A percentile compares a stretch with the other conserved stretches of the same genome.
Conservation (phyloP, 2,113 vertebrate species). For the Callorhinus ursinus region DNA sequence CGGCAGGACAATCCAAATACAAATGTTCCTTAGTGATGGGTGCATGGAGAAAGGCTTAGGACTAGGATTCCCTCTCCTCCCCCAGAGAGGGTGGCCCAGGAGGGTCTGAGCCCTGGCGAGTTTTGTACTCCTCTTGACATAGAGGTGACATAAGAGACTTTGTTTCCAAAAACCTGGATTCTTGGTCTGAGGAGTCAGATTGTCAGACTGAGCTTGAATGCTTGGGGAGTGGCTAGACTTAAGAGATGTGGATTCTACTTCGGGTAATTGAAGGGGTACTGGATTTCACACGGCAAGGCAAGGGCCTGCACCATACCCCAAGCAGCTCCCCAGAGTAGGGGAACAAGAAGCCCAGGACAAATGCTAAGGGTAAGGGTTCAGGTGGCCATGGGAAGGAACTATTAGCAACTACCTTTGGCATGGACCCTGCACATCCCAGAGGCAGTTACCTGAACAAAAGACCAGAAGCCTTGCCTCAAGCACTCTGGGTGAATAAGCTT, state of each 20-base stretch:
- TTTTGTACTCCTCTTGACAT: neutral
- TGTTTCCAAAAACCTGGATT: neutral
- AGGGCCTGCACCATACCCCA: neutral
- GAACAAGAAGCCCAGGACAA: neutral
- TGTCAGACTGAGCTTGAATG: neutral
- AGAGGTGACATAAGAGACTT: neutral
- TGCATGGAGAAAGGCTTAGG: neutral
- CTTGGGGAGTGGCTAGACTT: neutral
- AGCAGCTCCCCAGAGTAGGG: neutral
- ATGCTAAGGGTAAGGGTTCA: neutral
- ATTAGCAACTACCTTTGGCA: neutral
- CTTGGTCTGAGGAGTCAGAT: neutral
- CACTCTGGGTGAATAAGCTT: neutral
- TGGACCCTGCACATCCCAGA: neutral
- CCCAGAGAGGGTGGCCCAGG: neutral
- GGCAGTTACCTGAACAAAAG: neutral
- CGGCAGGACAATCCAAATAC: neutral
- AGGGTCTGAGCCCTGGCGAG: neutral
- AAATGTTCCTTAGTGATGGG: neutral
- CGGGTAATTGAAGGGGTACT: neutral
- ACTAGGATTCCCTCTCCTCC: neutral
- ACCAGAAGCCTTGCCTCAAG: neutral
- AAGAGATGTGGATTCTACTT: neutral
- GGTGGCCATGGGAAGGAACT: neutral
- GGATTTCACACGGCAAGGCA: neutral